Evolutionary conservation across 2,888 invertebrate species (phyloP).

Genomic region (Tryphoninae sp.): DNA sequence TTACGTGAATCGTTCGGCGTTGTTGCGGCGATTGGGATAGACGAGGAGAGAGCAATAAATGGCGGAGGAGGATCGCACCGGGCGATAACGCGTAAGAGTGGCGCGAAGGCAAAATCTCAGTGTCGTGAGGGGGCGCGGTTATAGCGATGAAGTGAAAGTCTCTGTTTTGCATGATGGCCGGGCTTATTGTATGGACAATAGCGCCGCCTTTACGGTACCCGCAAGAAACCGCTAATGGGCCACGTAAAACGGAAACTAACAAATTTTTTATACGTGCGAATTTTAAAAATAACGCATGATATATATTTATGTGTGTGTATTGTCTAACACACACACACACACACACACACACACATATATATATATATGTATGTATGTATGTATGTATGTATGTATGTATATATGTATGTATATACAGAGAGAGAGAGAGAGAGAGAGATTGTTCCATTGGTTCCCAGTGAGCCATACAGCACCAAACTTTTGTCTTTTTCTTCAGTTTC

Average conservation of each 20-base stretch:
- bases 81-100: slow-evolving; percentile 28
- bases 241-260: slow-evolving; percentile 29
- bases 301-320: slow-evolving; percentile 3
- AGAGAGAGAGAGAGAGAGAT: too few relatives aligned
- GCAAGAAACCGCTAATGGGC: slow-evolving; percentile 16
- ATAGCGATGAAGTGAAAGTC: slow-evolving; percentile 54
- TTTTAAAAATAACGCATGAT: not conserved
- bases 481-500: too few relatives aligned
- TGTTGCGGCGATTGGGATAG: not conserved
- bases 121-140: not conserved
- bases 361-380: not conserved
- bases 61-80: slow-evolving; percentile 22
- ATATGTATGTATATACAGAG: too few relatives aligned
- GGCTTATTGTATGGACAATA: slow-evolving; percentile 40
- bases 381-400: not conserved
- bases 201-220: slow-evolving; percentile 45
- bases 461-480: too few relatives aligned
- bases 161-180: slow-evolving; percentile 47
- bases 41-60: slow-evolving; percentile 9
- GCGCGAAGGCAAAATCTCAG: slow-evolving; percentile 27
- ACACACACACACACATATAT: too few relatives aligned
- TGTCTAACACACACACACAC: too few relatives aligned
- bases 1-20: not conserved
- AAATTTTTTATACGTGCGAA: not conserved
- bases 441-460: too few relatives aligned